phyloP scores from a whole-genome alignment of 2,888 invertebrate species.

The Agonopterix subpropinquella region DNA sequence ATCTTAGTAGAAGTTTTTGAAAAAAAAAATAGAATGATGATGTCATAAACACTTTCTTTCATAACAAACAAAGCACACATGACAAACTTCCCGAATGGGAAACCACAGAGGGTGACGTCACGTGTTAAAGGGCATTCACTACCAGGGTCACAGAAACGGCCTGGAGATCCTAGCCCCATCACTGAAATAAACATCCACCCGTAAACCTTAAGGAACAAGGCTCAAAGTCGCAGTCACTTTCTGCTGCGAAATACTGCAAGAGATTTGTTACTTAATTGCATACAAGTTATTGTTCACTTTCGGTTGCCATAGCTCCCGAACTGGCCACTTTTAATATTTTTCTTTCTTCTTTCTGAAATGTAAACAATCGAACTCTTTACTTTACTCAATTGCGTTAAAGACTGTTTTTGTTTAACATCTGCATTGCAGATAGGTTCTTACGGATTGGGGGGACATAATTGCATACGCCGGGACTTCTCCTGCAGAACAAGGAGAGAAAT shows the following conservation, averaged over 20 bases:
- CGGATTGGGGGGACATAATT: slow-evolving; percentile 11
- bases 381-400: background rate
- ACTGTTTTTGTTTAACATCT: background rate
- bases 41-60: too few relatives aligned
- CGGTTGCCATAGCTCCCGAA: slow-evolving; percentile 5
- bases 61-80: too few relatives aligned
- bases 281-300: slow-evolving; percentile 7
- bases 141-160: slow-evolving; percentile 42
- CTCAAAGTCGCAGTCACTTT: background rate
- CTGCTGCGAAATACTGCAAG: slow-evolving; percentile 2
- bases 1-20: too few relatives aligned
- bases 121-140: slow-evolving; percentile 54
- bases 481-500: slow-evolving; percentile 18
- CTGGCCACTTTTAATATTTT: background rate
- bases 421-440: background rate
- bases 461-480: slow-evolving; percentile 17
- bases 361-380: background rate
- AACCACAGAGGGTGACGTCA: slow-evolving; percentile 45
- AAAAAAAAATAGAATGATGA: too few relatives aligned
- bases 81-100: background rate
- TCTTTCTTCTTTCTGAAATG: background rate
- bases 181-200: slow-evolving; percentile 12
- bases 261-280: slow-evolving; percentile 11
- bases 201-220: background rate
- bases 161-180: slow-evolving; percentile 18